Percentiles rank a stretch among this genome's conserved stretches.
Evolutionary conservation across 2,113 vertebrate species (phyloP).

Genomic region (Lota lota): DNA sequence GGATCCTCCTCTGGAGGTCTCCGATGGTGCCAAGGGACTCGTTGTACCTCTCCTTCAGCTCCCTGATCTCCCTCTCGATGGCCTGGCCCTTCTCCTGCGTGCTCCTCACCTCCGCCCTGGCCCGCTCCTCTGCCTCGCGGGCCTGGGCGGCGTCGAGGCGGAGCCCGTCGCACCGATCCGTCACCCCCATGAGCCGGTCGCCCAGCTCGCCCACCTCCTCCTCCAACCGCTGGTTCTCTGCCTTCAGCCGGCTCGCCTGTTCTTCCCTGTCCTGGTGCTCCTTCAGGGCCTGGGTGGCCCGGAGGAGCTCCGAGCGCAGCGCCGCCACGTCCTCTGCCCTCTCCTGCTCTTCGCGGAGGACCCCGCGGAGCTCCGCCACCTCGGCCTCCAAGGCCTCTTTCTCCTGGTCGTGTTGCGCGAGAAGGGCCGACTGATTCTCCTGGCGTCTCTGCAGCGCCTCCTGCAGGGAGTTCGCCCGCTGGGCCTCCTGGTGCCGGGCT

Average conservation of each 20-base stretch:
- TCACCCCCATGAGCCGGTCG: constrained; percentile 66
- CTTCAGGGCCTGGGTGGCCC: constrained; percentile 68
- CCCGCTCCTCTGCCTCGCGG: constrained; percentile 67
- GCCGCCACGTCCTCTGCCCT: constrained; percentile 70
- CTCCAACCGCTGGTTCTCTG: constrained; percentile 77
- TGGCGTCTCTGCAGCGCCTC: constrained; percentile 70
- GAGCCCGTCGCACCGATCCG: constrained; percentile 72
- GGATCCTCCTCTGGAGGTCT: constrained; percentile 88
- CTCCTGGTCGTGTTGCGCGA: constrained; percentile 61
- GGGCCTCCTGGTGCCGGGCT: constrained; percentile 58
- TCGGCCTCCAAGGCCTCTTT: constrained; percentile 76
- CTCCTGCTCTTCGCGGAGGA: constrained; percentile 79
- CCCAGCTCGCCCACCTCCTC: constrained; percentile 72
- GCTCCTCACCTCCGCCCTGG: constrained; percentile 74
- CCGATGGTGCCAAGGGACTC: constrained; percentile 82
- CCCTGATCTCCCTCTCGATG: constrained; percentile 86
- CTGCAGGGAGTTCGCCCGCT: constrained; percentile 62
- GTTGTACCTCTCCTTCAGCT: constrained; percentile 87
- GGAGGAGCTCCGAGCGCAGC: constrained; percentile 78
- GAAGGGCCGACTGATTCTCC: constrained; percentile 53
- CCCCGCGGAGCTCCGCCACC: constrained; percentile 38
- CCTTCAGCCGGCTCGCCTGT: constrained; percentile 71
- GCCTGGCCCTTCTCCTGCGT: constrained; percentile 75
- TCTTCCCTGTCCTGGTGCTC: constrained; percentile 73
- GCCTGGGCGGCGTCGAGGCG: constrained; percentile 69